A percentile compares a stretch with the other conserved stretches of the same genome.
Evolutionary conservation across 2,797 vertebrate species (phyloP).

Genomic region (Vespertilio murinus): DNA sequence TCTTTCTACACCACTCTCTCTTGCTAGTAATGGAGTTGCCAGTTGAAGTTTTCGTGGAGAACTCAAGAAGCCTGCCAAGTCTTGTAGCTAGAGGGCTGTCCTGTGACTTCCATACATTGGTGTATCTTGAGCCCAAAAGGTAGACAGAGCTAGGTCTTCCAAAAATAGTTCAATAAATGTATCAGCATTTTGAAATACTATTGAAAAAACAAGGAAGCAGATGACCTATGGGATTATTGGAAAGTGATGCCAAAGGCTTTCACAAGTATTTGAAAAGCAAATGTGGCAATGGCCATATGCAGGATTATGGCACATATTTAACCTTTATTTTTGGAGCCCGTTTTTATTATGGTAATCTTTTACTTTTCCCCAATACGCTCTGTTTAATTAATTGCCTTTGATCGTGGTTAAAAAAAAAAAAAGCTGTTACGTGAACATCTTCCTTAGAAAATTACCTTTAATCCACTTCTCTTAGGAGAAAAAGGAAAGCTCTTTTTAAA

Average conservation of each 20-base stretch:
- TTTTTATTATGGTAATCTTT: constrained; percentile 12
- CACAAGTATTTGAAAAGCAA: constrained; percentile 56
- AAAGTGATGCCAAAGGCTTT: constrained; percentile 52
- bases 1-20: not conserved
- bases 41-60: constrained; percentile 69
- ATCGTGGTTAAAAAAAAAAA: not conserved
- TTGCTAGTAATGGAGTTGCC: constrained; percentile 29
- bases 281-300: not conserved
- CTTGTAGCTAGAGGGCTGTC: constrained; percentile 49
- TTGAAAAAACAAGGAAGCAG: constrained; percentile 59
- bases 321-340: constrained; percentile 7
- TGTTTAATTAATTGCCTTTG: constrained; percentile 47
- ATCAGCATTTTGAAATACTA: constrained; percentile 69
- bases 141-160: constrained; percentile 62
- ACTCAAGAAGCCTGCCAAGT: constrained; percentile 60
- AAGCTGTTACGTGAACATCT: not conserved
- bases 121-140: constrained; percentile 59
- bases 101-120: constrained; percentile 52
- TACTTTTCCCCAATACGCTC: not conserved
- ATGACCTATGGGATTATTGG: constrained; percentile 37
- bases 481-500: not conserved
- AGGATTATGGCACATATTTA: not conserved
- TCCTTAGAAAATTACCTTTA: constrained; percentile 11
- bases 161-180: constrained; percentile 72
- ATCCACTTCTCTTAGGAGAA: constrained; percentile 10